Base-by-base conservation (phyloP, 2,113 vertebrate species). In the Gallinago media region DNA sequence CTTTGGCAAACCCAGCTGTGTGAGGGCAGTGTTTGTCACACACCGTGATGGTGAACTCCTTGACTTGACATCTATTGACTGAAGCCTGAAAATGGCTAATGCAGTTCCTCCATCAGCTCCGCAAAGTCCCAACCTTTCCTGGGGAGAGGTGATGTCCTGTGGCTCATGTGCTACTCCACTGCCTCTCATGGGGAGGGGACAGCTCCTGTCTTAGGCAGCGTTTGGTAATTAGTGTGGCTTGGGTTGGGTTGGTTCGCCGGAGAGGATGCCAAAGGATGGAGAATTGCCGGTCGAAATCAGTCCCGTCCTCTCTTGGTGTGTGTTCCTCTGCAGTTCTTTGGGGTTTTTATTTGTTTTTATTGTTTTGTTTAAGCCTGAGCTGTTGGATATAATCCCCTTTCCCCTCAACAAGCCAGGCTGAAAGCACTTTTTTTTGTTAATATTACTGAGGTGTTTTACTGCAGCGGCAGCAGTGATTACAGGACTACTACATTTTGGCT, bases 401-500 rank as follows among this genome's bases (percentile, higher is more conserved):
- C 52, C 72, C 73, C 92, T 76, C 8, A 5, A 76, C 55, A 62
- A 88, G 71, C 36, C 54, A 75, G 90, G 58, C 89, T 94, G n/a
- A 71, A 92, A 86, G 80, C 92, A 31, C 77, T 50, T 82, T 94
- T 95, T 88, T 84, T 20, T 20, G 87, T 95, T 96, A 92, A 73
- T 96, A 94, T 88, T 76, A 68, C 78, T 40, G 85, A 95, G 95
- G 61, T 96, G 95, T 96, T 98, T 96, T 94, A 80, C 92, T 94
- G 81, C 61, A 83, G 93, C 49, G 42, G 94, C 36, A 46, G 73
- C 40, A 14, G 93, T 78, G 96, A 95, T 97, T 97, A 93, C 65
- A 87, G 79, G 94, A 77, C 87, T 93, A 73, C 92, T 95, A 81
- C 56, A 3, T 94, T 97, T 98, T 97, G 94, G 96, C 96, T 97